Evolutionary conservation across 2,888 invertebrate species (phyloP).

Genomic region (Sceliomorpha sp.): DNA sequence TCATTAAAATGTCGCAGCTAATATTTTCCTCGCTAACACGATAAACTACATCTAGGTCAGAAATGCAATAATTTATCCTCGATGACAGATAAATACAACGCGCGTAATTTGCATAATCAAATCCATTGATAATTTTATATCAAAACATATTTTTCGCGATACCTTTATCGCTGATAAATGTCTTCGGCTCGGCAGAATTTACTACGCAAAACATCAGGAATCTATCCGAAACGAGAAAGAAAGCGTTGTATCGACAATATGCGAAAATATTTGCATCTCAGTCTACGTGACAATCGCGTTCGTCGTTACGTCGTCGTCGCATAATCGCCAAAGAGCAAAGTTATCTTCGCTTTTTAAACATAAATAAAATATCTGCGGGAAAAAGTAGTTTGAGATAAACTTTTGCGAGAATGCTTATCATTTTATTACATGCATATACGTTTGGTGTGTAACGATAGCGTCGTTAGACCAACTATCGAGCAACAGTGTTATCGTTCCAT

Average conservation of each 20-base stretch:
- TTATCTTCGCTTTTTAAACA: too few relatives aligned
- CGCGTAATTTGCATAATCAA: slow-evolving; percentile 43
- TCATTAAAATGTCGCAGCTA: slow-evolving; percentile 21
- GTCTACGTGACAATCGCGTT: too few relatives aligned
- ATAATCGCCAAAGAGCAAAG: too few relatives aligned
- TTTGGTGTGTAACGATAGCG: slow-evolving; percentile 39
- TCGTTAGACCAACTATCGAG: slow-evolving; percentile 58
- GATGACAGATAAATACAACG: slow-evolving; percentile 30
- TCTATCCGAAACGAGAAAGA: too few relatives aligned
- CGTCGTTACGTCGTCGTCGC: too few relatives aligned
- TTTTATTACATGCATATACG: slow-evolving; percentile 8
- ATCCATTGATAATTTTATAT: slow-evolving; percentile 37
- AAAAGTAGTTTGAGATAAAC: slow-evolving; percentile 3
- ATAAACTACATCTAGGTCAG: slow-evolving; percentile 40
- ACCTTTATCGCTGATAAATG: slow-evolving; percentile 30
- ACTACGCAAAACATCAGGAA: slow-evolving; percentile 16
- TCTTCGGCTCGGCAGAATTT: slow-evolving; percentile 7
- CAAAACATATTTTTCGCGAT: slow-evolving; percentile 37
- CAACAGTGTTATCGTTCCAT: slow-evolving; percentile 68
- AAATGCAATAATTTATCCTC: slow-evolving; percentile 40
- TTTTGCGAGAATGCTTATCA: slow-evolving; percentile 23
- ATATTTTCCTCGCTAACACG: slow-evolving; percentile 27
- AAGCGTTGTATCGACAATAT: too few relatives aligned
- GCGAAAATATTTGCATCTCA: too few relatives aligned
- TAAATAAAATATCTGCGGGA: not conserved